These are phyloP conservation scores for Rutilus rutilus DNA, from an alignment of 2,113 vertebrate species.

Conservation along the genomic window DNA sequence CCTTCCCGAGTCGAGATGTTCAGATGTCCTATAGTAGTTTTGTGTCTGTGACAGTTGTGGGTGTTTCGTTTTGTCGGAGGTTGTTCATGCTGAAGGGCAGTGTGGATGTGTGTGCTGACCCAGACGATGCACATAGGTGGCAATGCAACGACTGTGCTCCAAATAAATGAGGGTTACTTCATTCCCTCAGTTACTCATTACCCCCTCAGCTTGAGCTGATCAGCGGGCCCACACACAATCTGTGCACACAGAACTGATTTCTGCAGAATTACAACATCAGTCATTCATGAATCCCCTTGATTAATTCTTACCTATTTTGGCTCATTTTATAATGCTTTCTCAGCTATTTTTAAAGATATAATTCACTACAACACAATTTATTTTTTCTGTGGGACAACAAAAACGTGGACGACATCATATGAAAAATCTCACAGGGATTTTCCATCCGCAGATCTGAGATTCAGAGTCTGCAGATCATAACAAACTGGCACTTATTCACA, in stretches of 20 bases:
- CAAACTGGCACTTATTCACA: background rate
- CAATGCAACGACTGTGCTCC: constrained; percentile 7
- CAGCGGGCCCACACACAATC: background rate
- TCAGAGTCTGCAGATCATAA: no score
- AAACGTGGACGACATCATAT: background rate
- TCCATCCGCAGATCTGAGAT: background rate
- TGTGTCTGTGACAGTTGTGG: background rate
- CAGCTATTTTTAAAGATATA: background rate
- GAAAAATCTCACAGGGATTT: background rate
- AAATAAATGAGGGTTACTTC: constrained; percentile 7
- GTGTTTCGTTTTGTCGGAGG: background rate
- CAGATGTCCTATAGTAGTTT: background rate
- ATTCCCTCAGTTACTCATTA: background rate
- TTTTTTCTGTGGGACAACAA: background rate
- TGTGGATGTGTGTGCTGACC: constrained; percentile 33
- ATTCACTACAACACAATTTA: background rate
- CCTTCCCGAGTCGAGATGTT: background rate
- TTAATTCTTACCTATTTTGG: background rate
- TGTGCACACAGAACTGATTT: background rate
- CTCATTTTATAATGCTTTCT: background rate
- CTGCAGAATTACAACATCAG: background rate
- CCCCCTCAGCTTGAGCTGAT: constrained; percentile 17
- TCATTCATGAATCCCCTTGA: background rate
- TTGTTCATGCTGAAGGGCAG: constrained; percentile 33
- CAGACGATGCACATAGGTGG: constrained; percentile 25